These are phyloP conservation scores for Euthynnus affinis DNA, from an alignment of 2,797 vertebrate genomes.

Conservation along the genomic window DNA sequence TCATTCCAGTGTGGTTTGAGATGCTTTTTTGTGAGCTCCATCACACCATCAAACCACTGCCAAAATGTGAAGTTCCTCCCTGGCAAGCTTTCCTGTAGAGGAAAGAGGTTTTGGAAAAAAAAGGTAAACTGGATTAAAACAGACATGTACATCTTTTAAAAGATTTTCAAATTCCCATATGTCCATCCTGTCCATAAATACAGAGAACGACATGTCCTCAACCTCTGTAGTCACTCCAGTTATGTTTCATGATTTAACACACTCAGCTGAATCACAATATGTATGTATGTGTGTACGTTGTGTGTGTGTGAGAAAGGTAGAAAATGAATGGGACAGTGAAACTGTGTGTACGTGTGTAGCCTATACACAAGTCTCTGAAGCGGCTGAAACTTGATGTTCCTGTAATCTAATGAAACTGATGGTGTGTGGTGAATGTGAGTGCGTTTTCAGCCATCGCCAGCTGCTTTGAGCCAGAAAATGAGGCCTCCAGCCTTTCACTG, in stretches of 20 bases:
- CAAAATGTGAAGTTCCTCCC: slow-evolving; percentile 98
- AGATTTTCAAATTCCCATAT: slow-evolving; percentile 18
- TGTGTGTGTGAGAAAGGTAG: not conserved
- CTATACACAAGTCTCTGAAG: slow-evolving; percentile 25
- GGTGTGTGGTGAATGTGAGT: slow-evolving; percentile 50
- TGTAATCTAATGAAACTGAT: slow-evolving; percentile 64
- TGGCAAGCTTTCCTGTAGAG: slow-evolving; percentile 93
- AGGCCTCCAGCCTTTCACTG: slow-evolving; percentile 57
- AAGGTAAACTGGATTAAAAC: slow-evolving; percentile 3
- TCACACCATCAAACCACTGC: slow-evolving; percentile 99
- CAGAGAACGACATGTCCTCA: slow-evolving; percentile 28
- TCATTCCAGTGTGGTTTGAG: slow-evolving; percentile 97
- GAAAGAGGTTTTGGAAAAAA: not conserved
- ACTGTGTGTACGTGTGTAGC: not conserved
- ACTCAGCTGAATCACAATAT: not conserved
- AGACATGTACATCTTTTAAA: slow-evolving; percentile 6
- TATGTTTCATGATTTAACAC: slow-evolving; percentile 19
- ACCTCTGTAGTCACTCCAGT: not conserved
- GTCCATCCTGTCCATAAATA: slow-evolving; percentile 21
- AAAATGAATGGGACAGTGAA: not conserved
- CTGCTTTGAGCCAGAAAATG: slow-evolving; percentile 64
- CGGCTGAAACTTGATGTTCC: slow-evolving; percentile 56
- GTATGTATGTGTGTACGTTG: not conserved
- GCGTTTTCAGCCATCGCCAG: slow-evolving; percentile 44
- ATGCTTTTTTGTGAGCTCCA: slow-evolving; percentile 98